Base-by-base conservation (phyloP, 2,797 vertebrate genomes). In the Lindbergichthys nudifrons region DNA sequence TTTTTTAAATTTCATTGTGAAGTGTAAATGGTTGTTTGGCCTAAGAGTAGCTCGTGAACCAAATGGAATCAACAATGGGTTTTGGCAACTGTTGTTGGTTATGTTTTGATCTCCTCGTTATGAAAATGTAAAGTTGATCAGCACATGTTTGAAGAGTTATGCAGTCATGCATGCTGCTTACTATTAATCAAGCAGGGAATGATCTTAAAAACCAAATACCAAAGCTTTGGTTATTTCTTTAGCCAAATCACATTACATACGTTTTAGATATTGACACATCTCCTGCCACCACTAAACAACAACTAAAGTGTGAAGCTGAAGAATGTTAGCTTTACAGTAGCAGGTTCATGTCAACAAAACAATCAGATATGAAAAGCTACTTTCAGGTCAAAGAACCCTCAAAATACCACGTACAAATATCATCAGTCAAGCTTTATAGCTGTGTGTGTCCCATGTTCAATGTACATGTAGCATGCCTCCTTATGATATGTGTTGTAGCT, bases 391-490 rank as follows among this genome's bases (percentile, higher is more conserved):
- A 41, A 74, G 11, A 73, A 83, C 65, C 81, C 56, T 70, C 14
- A 75, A 73, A 86, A 82, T 80, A 64, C 81, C 83, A 82, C 75
- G 73, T 53, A 19, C 21, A 73, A 65, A 50, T 54, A 21, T 61
- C 48, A 59, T 14, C 30, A 56, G 10, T 10, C 62, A 2, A 70
- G 23, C 26, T 65, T 61, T 1, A 5, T 67, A 52, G 41, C 13
- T 69, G 68, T 74, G 30, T 79, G 62, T 63, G 73, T 85, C 32
- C 30, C 3, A 21, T 79, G 61, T 66, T 65, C 26, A 4, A 23
- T 19, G 39, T 69, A 39, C 21, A 48, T 64, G 76, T 80, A 83
- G 88, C 91, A 92, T 87, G 89, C 59, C 52, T 81, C 4, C 65
- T 5, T 32, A 65, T 80, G 67, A 77, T 39, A 36, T 68, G 39